phyloP scores from a whole-genome alignment of 2,113 vertebrate species.

The Cynocephalus volans region DNA sequence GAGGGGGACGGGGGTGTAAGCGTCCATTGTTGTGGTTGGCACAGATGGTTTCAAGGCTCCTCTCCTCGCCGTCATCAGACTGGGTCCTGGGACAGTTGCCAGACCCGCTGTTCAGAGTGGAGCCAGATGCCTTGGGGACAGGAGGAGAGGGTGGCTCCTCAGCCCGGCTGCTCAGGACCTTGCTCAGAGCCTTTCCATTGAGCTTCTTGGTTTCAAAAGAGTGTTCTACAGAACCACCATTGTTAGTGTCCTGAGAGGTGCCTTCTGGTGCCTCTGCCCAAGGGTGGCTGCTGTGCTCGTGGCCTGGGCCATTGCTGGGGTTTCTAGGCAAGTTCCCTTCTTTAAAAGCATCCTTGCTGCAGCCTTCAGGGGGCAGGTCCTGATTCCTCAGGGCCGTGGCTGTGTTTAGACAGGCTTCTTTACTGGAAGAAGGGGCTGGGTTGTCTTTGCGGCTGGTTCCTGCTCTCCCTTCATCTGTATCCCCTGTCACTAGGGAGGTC shows the following conservation, averaged over 20 bases:
- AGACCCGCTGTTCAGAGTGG: slow-evolving; percentile 83
- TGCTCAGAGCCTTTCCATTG: slow-evolving; percentile 91
- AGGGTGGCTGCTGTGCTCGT: slow-evolving; percentile 83
- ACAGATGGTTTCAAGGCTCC: slow-evolving; percentile 88
- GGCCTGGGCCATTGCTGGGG: slow-evolving; percentile 81
- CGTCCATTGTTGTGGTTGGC: slow-evolving; percentile 90
- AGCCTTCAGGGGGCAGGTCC: slow-evolving; percentile 83
- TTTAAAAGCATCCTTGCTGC: slow-evolving; percentile 85
- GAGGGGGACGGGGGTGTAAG: slow-evolving; percentile 87
- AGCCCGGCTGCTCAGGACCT: slow-evolving; percentile 86
- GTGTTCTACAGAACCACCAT: slow-evolving; percentile 85
- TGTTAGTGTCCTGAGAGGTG: slow-evolving; percentile 84
- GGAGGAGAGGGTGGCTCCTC: slow-evolving; percentile 88
- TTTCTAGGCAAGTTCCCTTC: slow-evolving; percentile 85
- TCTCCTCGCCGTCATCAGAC: slow-evolving; percentile 89
- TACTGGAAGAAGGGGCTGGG: slow-evolving; percentile 74
- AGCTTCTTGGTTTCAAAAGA: slow-evolving; percentile 91
- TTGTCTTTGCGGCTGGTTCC: slow-evolving; percentile 88
- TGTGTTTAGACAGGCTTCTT: slow-evolving; percentile 81
- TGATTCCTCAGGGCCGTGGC: slow-evolving; percentile 77
- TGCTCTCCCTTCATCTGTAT: slow-evolving; percentile 89
- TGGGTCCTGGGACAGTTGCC: slow-evolving; percentile 89
- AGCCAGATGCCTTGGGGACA: slow-evolving; percentile 85
- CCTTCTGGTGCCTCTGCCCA: slow-evolving; percentile 86
- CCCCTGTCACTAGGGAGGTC: slow-evolving; percentile 86